Evolutionary conservation across 2,797 vertebrate species (phyloP).

Genomic region (Microctenopoma stevenorrisi): DNA sequence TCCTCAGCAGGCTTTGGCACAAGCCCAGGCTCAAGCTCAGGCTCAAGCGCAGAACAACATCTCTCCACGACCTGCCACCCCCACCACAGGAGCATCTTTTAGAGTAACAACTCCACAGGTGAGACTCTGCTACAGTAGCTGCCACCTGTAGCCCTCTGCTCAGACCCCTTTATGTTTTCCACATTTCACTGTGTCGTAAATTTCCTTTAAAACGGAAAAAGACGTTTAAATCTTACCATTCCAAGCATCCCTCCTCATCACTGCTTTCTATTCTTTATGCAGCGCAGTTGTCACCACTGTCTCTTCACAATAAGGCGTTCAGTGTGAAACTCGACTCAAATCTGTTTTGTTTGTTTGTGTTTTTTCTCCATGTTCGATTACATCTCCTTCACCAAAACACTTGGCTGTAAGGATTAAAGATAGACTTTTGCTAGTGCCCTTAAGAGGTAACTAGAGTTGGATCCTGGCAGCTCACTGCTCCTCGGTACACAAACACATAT

Average conservation of each 20-base stretch:
- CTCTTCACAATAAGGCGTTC: neutral
- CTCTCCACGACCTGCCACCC: conserved; percentile 85
- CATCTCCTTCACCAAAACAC: neutral
- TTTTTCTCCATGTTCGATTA: neutral
- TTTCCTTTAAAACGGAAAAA: too few species aligned
- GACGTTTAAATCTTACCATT: too few species aligned
- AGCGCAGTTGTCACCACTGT: neutral
- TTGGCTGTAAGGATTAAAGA: neutral
- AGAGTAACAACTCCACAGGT: conserved; percentile 88
- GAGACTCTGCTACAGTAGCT: conserved; percentile 45
- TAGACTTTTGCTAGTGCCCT: neutral
- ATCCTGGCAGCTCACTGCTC: neutral
- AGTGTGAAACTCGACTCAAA: neutral
- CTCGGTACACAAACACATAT: neutral
- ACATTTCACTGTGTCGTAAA: neutral
- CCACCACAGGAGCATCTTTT: conserved; percentile 85
- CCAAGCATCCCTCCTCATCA: too few species aligned
- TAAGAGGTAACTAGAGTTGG: neutral
- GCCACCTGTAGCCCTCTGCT: neutral
- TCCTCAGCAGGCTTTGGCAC: conserved; percentile 89
- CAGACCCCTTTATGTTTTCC: too few species aligned
- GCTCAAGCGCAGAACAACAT: conserved; percentile 85
- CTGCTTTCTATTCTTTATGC: too few species aligned
- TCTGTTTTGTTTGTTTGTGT: neutral
- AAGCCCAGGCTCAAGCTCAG: conserved; percentile 84